Evolutionary conservation across 2,797 vertebrate genomes (phyloP), one percentile per base, ranked within the genome.

Genomic region (Prionace glauca): DNA sequence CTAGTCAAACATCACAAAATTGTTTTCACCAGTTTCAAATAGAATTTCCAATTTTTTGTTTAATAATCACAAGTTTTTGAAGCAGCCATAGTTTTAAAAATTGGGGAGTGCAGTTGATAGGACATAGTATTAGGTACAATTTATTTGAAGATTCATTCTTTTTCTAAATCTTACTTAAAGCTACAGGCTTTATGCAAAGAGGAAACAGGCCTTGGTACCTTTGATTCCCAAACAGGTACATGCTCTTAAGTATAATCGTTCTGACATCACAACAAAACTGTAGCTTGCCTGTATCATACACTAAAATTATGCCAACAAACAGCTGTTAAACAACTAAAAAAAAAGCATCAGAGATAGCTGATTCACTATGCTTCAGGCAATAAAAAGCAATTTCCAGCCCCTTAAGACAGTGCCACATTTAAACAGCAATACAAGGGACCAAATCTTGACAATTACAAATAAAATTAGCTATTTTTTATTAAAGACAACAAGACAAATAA

Each of bases 241-340:
- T 67, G 32, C 1, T 11, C 67, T 92, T 36, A 92, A 36, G 36
- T 84, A 36, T 92, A 62, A 67, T 22, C n/a, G 10, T 67, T 10
- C 11, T 14, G 56, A 32, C 29, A 65, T n/a, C 65, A 69, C 9
- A 11, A 36, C 8, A 24, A 92, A 22, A 4, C n/a, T 41, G 65
- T 41, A 41, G 56, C 60, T 62, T 90, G 87, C 60, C 32, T 90
- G 56, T 32, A 92, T 92, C 90, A 92, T 41, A 3, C 18, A 69
- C 90, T 36, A 92, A 69, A 92, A 69, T 69, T 69, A 92, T 45
- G 65, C n/a, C 90, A 69, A 92, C n/a, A 69, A 92, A 69, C 90
- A 69, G n/a, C n/a, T 50, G 32, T 91, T 90, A 26, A 90, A 62
- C 29, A 12, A 77, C 74, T 77, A 14, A 77, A 77, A 74, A 74